phyloP scores from a whole-genome alignment of 2,888 invertebrate species.

The Muschampia plurimacula region DNA sequence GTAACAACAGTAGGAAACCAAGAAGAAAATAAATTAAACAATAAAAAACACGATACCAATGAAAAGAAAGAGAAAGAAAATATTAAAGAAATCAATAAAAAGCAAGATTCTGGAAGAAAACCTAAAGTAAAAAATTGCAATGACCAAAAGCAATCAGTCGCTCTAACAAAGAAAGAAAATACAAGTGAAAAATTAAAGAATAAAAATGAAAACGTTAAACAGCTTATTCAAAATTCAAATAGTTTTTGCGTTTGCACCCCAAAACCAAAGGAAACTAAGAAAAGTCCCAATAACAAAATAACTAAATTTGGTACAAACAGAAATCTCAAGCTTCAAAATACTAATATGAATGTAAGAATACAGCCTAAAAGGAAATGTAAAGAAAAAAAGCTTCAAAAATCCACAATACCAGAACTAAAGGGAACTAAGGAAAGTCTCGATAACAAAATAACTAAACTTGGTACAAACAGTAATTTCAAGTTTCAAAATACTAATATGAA shows the following conservation, averaged over 20 bases:
- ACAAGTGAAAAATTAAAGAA: neutral
- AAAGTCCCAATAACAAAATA: too few species aligned
- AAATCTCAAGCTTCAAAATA: neutral
- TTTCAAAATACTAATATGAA: neutral
- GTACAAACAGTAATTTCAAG: neutral
- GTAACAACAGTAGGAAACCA: neutral
- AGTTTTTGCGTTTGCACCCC: neutral
- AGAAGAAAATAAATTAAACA: neutral
- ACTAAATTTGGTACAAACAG: neutral
- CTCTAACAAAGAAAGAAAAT: neutral
- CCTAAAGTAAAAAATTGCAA: slow-evolving; percentile 6
- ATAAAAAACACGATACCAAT: neutral
- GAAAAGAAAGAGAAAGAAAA: neutral
- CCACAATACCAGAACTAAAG: neutral
- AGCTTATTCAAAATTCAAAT: neutral
- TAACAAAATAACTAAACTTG: neutral
- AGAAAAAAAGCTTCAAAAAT: neutral
- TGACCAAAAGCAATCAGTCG: neutral
- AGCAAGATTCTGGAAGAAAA: slow-evolving; percentile 5
- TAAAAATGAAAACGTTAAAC: neutral
- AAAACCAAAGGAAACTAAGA: too few species aligned
- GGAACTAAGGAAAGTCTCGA: neutral
- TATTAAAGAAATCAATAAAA: neutral
- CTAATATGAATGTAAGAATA: neutral
- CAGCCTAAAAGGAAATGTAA: neutral